phyloP scores from a whole-genome alignment of 2,113 vertebrate genomes.

The Grallaria varia region DNA sequence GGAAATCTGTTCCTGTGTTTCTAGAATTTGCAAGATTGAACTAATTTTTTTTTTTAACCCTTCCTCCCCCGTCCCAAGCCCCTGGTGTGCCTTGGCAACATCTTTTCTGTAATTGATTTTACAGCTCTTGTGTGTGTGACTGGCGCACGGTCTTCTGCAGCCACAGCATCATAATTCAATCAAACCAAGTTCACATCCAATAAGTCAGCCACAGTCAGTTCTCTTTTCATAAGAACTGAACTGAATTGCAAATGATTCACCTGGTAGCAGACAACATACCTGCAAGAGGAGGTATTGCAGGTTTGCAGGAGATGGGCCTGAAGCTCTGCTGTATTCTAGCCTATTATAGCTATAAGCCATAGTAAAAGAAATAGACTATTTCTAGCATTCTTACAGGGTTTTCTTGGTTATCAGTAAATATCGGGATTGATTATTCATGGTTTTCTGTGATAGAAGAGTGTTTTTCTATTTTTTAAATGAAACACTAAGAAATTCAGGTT shows the following conservation, averaged over 20 bases:
- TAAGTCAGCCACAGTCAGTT: neutral
- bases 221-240: neutral
- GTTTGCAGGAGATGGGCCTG: neutral
- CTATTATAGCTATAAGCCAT: neutral
- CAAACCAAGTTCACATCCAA: neutral
- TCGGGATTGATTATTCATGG: neutral
- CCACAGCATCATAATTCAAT: neutral
- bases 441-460: neutral
- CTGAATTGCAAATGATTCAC: neutral
- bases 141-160: neutral
- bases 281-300: neutral
- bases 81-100: neutral
- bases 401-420: neutral
- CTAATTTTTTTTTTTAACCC: neutral
- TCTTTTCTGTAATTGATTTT: neutral
- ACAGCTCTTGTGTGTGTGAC: neutral
- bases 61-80: fast-evolving
- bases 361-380: neutral
- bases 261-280: neutral
- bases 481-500: neutral
- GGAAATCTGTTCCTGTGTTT: neutral
- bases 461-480: neutral
- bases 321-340: neutral
- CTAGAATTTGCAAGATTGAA: neutral
- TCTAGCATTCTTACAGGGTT: neutral